Base-by-base conservation (phyloP, 2,797 vertebrate genomes). In the Gymnothorax reevesii region DNA sequence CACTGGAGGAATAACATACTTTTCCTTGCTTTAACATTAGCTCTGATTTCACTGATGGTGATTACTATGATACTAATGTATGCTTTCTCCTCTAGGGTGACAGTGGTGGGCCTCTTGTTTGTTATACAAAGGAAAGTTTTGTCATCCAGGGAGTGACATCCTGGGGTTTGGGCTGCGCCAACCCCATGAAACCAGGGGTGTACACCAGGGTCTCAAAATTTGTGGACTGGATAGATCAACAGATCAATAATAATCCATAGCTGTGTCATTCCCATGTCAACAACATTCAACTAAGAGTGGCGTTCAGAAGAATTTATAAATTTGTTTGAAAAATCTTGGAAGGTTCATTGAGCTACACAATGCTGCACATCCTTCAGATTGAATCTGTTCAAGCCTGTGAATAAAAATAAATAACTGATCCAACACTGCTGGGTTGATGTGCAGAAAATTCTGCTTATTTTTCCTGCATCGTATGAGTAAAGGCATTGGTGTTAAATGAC, bases 21-120 rank as follows among this genome's bases (percentile, higher is more conserved):
- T 62, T 12, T 62, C 59, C 59, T 66, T 9, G 22, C 15, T 60
- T 57, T 62, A 54, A 3, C 15, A 25, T 54, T 59, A 17, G 25
- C n/a, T 4, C 9, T 22, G 71, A 2, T 3, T 4, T n/a, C 22
- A n/a, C 25, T 83, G 82, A 83, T 12, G 20, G 10, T n/a, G 54
- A 33, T 8, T 75, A 15, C 33, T 42, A 2, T 42, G 33, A 42
- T 42, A 42, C 33, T 42, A 42, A 42, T 2, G 33, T 1, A 57
- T 87, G 12, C 90, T 83, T 17, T 88, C 5, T 87, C 69, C 79
- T 92, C 59, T 88, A 99, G 98, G 98, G 98, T n/a, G 98, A 99
- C 96, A 99, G 98, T 8, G 98, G 98, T 1, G 98, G 98, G 17
- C 98, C 98, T 71, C 95, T 99, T 25, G 97, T 98, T 82, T 99